A percentile compares a stretch with the other conserved stretches of the same genome.
phyloP scores from a whole-genome alignment of 2,888 invertebrate species.

The Tolmerus cingulatus region DNA sequence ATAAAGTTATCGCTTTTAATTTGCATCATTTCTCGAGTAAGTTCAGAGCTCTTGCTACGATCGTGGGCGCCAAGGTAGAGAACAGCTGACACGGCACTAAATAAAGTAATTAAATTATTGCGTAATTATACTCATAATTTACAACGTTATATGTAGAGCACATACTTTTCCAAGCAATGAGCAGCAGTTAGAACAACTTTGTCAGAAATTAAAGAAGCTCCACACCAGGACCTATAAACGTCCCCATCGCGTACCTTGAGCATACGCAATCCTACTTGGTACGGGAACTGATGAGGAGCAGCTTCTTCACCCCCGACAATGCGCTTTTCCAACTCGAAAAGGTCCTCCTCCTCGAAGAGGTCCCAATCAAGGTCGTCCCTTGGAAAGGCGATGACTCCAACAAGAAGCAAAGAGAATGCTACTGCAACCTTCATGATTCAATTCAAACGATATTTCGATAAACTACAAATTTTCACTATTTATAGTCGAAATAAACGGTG shows the following conservation, averaged over 20 bases:
- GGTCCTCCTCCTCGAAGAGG: neutral
- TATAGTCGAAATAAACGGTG: neutral
- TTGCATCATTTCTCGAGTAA: slow-evolving; percentile 4
- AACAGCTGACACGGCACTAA: slow-evolving; percentile 5
- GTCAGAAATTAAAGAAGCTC: slow-evolving; percentile 40
- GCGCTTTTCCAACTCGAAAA: neutral
- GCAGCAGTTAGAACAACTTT: slow-evolving; percentile 43
- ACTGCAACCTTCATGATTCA: neutral
- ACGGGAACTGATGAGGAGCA: slow-evolving; percentile 46
- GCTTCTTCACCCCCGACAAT: slow-evolving; percentile 47
- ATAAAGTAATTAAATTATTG: neutral
- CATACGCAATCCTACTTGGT: slow-evolving; percentile 41
- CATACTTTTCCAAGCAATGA: slow-evolving; percentile 35
- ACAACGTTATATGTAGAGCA: neutral
- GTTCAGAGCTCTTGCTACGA: neutral
- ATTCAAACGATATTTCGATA: neutral
- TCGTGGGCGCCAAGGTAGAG: slow-evolving; percentile 38
- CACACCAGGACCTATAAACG: slow-evolving; percentile 24
- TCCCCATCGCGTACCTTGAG: neutral
- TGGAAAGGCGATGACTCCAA: neutral
- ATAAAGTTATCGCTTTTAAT: slow-evolving; percentile 50
- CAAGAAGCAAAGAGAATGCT: neutral
- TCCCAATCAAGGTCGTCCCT: neutral
- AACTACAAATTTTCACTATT: neutral
- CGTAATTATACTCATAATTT: neutral